These are phyloP conservation scores for Pseudorhombus dupliciocellatus DNA, from an alignment of 2,113 vertebrate genomes.

Conservation along the genomic window DNA sequence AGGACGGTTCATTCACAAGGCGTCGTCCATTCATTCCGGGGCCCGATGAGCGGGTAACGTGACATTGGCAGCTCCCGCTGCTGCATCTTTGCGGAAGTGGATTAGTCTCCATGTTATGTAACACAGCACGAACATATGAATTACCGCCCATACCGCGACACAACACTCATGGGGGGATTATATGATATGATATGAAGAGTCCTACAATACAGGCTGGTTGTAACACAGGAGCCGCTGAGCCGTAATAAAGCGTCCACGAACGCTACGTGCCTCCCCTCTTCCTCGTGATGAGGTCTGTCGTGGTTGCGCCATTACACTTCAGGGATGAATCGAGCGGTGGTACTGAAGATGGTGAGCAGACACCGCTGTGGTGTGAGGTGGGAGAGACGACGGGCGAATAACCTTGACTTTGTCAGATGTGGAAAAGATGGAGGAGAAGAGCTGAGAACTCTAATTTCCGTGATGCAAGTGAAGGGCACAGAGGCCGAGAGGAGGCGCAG, in stretches of 20 bases:
- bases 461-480: constrained; percentile 37
- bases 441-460: neutral
- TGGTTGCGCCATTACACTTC: constrained; percentile 11
- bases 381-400: neutral
- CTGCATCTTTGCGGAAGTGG: constrained; percentile 75
- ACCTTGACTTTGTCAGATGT: neutral
- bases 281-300: constrained; percentile 47
- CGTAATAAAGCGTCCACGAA: neutral
- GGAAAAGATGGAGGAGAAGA: neutral
- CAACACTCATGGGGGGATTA: neutral
- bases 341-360: neutral
- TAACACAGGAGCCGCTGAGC: too few relatives aligned
- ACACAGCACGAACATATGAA: constrained; percentile 1
- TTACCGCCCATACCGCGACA: too few relatives aligned
- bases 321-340: neutral
- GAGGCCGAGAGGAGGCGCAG: constrained; percentile 26
- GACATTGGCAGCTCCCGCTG: constrained; percentile 46
- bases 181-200: neutral
- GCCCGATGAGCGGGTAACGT: constrained; percentile 17
- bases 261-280: constrained; percentile 59
- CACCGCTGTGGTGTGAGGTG: neutral
- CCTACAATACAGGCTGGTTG: neutral
- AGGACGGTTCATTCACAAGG: neutral
- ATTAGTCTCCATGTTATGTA: constrained; percentile 64
- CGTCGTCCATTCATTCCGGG: constrained; percentile 1